These are phyloP conservation scores for Pantherophis alleghaniensis DNA, from an alignment of 2,797 vertebrate species.

Conservation along the genomic window DNA sequence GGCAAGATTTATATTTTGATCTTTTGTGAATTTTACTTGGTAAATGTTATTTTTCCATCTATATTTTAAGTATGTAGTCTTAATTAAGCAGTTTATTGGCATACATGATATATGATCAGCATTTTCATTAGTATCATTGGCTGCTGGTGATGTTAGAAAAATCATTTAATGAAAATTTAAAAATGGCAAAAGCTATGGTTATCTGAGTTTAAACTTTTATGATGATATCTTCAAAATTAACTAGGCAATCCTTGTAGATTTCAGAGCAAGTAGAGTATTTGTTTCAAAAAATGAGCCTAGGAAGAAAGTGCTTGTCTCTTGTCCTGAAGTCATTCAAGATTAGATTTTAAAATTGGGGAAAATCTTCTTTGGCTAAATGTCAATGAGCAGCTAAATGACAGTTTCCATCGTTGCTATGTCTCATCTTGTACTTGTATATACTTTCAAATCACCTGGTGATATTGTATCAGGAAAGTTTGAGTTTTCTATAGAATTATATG, in stretches of 20 bases:
- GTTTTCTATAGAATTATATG: conserved; percentile 24
- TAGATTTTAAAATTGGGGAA: not conserved
- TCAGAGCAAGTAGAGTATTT: not conserved
- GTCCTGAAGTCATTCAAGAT: not conserved
- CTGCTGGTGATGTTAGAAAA: not conserved
- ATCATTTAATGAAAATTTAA: not conserved
- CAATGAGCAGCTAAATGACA: not conserved
- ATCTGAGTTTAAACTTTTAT: not conserved
- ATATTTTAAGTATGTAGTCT: not conserved
- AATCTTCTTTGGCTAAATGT: not conserved
- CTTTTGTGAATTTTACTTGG: not conserved
- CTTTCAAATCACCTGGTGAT: conserved; percentile 24
- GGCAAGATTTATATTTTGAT: not conserved
- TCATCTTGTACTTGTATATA: conserved; percentile 32
- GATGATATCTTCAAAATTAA: not conserved
- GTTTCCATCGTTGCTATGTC: not conserved
- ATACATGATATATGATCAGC: not conserved
- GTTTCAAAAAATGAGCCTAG: not conserved
- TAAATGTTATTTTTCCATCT: not conserved
- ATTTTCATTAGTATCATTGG: not conserved
- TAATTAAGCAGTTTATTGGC: not conserved
- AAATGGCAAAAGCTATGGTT: not conserved
- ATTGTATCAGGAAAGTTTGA: not conserved
- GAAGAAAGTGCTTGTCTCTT: not conserved
- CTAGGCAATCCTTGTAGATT: not conserved